Evolutionary conservation across 1,140 invertebrate species (phyloP).

Genomic region (Cecropterus lyciades): DNA sequence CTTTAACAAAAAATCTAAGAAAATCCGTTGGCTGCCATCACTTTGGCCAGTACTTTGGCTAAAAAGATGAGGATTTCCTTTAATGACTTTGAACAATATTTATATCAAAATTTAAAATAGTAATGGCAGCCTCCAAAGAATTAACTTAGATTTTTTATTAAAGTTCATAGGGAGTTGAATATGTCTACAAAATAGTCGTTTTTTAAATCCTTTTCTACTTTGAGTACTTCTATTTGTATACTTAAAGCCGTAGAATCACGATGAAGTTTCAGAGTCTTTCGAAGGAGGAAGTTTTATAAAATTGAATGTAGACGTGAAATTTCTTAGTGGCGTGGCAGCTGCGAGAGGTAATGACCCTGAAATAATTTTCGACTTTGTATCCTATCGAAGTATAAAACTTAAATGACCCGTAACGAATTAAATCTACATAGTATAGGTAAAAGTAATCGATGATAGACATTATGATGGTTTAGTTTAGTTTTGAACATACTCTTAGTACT

Average conservation of each 20-base stretch:
- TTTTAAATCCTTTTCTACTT: not conserved
- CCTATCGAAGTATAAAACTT: constrained; percentile 47
- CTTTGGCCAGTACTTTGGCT: too few species aligned
- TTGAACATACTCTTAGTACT: not conserved
- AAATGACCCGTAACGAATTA: constrained; percentile 51
- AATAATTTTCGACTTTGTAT: constrained; percentile 53
- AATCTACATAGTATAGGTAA: constrained; percentile 8
- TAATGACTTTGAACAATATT: too few species aligned
- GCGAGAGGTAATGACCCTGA: constrained; percentile 51
- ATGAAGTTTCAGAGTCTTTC: constrained; percentile 26
- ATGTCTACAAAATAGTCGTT: too few species aligned
- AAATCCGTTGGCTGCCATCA: too few species aligned
- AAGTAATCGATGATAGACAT: constrained; percentile 19
- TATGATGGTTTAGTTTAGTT: not conserved
- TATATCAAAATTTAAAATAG: too few species aligned
- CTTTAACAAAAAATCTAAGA: too few species aligned
- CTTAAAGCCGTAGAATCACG: constrained; percentile 9
- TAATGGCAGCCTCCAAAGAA: too few species aligned
- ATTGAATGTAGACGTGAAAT: constrained; percentile 7
- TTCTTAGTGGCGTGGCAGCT: constrained; percentile 38
- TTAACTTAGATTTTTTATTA: constrained; percentile 1
- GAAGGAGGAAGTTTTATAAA: not conserved
- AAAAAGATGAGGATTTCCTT: too few species aligned
- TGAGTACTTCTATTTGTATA: too few species aligned
- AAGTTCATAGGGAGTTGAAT: too few species aligned